Conservation (phyloP, 1,140 invertebrate species). For the Lepeophtheirus salmonis region DNA sequence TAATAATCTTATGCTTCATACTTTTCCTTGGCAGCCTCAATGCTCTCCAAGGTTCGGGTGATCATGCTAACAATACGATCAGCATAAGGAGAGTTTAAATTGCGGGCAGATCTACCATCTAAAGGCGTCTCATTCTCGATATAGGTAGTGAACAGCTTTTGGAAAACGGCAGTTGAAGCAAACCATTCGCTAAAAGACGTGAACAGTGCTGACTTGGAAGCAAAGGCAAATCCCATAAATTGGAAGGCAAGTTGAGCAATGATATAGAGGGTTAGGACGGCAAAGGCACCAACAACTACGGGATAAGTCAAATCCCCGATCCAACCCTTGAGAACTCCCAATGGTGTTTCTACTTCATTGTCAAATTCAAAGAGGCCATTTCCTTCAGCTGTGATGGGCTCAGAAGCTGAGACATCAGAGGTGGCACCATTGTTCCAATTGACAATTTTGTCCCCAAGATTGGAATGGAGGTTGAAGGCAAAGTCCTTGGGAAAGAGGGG, state of each 20-base stretch:
- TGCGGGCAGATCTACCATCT: not conserved
- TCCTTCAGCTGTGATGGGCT: too few relatives aligned
- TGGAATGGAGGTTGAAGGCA: not conserved
- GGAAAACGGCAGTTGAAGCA: not conserved
- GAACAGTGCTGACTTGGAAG: not conserved
- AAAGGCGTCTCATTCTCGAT: not conserved
- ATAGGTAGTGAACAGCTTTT: not conserved
- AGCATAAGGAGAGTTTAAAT: not conserved
- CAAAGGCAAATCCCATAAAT: not conserved
- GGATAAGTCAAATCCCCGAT: not conserved
- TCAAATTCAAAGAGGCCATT: not conserved
- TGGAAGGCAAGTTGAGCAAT: not conserved
- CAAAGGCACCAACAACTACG: not conserved
- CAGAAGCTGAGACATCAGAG: too few relatives aligned
- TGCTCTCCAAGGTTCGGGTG: not conserved
- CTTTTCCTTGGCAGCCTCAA: not conserved
- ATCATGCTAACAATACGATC: not conserved
- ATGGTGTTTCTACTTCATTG: not conserved
- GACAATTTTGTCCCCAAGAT: not conserved
- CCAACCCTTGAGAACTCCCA: not conserved
- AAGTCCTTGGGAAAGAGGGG: not conserved
- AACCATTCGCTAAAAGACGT: not conserved
- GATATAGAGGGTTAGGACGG: not conserved
- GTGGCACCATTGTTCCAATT: too few relatives aligned
- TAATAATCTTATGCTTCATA: too few relatives aligned